Conservation (phyloP, 2,888 invertebrate genomes). For the Acronicta alni region DNA sequence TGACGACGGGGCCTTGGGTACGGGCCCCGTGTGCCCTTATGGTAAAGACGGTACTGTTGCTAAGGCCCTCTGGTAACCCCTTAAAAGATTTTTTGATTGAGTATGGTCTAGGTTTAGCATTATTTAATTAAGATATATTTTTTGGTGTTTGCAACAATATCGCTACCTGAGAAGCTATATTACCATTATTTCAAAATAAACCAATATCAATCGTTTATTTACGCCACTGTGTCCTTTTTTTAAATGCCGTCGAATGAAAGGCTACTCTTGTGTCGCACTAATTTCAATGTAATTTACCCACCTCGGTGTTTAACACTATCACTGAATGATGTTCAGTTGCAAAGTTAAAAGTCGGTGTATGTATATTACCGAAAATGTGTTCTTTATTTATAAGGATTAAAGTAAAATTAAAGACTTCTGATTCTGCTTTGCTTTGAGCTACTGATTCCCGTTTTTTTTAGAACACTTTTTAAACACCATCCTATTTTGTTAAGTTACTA, state of each 20-base stretch:
- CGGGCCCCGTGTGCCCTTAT: too few relatives aligned
- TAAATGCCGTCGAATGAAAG: too few relatives aligned
- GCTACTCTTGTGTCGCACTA: too few relatives aligned
- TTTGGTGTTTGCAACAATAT: constrained; percentile 20
- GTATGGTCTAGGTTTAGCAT: constrained; percentile 43
- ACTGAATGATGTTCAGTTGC: constrained; percentile 29
- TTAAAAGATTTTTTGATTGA: constrained; percentile 41
- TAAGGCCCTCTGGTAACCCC: constrained; percentile 38
- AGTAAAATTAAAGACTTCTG: too few relatives aligned
- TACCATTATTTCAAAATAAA: constrained; percentile 6
- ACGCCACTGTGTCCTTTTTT: background rate
- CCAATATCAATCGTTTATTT: background rate
- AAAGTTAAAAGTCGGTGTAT: constrained; percentile 34
- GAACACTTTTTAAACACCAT: constrained; percentile 1
- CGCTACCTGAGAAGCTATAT: constrained; percentile 25
- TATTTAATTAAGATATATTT: constrained; percentile 23
- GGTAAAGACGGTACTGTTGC: too few relatives aligned
- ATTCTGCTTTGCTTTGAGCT: too few relatives aligned
- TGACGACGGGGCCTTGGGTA: too few relatives aligned
- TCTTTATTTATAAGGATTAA: constrained; percentile 25
- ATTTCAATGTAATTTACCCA: too few relatives aligned
- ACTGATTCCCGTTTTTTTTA: constrained; percentile 1
- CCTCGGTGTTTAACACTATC: background rate
- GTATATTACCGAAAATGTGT: constrained; percentile 34
- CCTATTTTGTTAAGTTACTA: constrained; percentile 2